These are phyloP conservation scores for Heliothis virescens DNA, from an alignment of 1,140 invertebrate species.

Conservation along the genomic window DNA sequence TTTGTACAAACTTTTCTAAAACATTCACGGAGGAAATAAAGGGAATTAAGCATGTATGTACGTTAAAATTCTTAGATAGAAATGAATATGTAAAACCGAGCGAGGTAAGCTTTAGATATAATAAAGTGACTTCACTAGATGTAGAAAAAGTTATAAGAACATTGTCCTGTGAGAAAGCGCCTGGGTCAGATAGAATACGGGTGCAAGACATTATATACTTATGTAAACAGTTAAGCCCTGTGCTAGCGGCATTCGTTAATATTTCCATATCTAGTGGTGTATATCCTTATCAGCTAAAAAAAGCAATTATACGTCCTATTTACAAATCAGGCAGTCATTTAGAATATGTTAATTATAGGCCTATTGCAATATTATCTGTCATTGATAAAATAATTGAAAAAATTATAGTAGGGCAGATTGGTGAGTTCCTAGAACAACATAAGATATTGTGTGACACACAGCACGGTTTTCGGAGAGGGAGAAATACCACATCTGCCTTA, in stretches of 20 bases:
- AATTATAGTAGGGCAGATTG: conserved; percentile 40
- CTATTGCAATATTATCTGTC: conserved; percentile 38
- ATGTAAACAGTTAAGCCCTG: conserved; percentile 36
- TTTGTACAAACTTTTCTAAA: no score
- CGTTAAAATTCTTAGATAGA: no score
- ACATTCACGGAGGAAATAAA: no score
- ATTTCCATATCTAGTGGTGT: conserved; percentile 38
- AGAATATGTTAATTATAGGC: conserved; percentile 44
- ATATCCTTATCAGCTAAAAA: conserved; percentile 54
- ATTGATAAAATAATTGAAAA: conserved; percentile 49
- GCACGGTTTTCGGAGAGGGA: conserved; percentile 10
- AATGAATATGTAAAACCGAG: no score
- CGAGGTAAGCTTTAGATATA: no score
- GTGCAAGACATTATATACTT: no score
- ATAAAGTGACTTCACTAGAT: no score
- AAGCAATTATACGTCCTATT: conserved; percentile 42
- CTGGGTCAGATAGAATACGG: no score
- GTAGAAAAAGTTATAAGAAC: no score
- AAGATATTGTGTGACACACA: conserved; percentile 12
- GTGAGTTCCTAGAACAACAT: conserved; percentile 33
- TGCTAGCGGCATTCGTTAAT: conserved; percentile 53
- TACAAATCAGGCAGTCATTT: conserved; percentile 34
- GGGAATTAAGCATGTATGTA: no score
- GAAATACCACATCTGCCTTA: conserved; percentile 43
- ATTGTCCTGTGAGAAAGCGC: no score